Evolutionary conservation across 53 echinoderm and acorn worm genomes (phyloP).

Genomic region (Glandiceps talaboti): DNA sequence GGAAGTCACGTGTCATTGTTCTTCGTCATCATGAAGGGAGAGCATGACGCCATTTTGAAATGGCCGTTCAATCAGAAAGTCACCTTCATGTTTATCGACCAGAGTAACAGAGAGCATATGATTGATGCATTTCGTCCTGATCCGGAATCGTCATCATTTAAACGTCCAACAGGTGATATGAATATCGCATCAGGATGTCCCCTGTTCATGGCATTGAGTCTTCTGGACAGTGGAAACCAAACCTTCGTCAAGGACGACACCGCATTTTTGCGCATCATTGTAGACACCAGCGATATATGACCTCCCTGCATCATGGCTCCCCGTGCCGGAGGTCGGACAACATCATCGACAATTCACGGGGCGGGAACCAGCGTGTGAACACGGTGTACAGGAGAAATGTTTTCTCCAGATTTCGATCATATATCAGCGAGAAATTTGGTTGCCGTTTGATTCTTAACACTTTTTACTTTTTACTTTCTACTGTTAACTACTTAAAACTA

Average conservation of each 20-base stretch:
- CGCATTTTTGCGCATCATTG: conserved; percentile 26
- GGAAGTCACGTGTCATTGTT: conserved; percentile 48
- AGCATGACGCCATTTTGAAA: conserved; percentile 27
- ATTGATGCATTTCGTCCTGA: conserved; percentile 81
- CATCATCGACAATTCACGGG: not conserved
- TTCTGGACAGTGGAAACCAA: conserved; percentile 8
- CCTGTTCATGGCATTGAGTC: conserved; percentile 22
- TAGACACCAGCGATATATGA: conserved; percentile 11
- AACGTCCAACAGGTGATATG: conserved; percentile 52
- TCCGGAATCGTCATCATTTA: conserved; percentile 55
- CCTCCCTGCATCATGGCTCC: not conserved
- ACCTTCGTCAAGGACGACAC: conserved; percentile 29
- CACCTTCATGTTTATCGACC: conserved; percentile 38
- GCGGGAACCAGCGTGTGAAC: no score
- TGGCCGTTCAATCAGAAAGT: conserved; percentile 51
- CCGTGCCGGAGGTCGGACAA: not conserved
- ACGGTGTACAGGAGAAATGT: no score
- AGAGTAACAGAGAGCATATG: conserved; percentile 30
- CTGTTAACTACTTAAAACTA: no score
- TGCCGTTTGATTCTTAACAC: no score
- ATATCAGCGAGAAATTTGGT: no score
- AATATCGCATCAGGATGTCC: conserved; percentile 80
- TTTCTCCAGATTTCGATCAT: no score
- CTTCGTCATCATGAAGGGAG: conserved; percentile 45
- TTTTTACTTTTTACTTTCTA: no score